phyloP scores from a whole-genome alignment of 2,113 vertebrate species.

The Progne subis region DNA sequence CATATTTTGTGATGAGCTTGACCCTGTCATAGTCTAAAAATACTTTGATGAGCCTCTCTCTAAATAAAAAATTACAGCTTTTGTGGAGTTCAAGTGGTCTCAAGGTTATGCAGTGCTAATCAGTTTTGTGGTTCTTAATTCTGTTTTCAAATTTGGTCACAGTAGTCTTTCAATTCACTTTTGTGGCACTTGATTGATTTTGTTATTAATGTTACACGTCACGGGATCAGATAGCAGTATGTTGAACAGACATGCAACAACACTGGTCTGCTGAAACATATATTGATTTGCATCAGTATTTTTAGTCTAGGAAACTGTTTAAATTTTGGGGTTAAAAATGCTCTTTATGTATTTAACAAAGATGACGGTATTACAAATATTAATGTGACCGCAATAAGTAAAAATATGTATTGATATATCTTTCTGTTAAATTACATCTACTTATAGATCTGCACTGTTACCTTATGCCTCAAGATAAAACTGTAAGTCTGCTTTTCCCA shows the following conservation, averaged over 20 bases:
- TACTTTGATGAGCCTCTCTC: not conserved
- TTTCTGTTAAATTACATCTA: not conserved
- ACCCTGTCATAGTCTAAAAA: not conserved
- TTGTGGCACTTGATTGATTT: slow-evolving; percentile 25
- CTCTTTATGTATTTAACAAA: not conserved
- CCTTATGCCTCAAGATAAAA: not conserved
- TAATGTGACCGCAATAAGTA: not conserved
- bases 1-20: not conserved
- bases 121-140: slow-evolving; percentile 24
- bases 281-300: not conserved
- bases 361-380: not conserved
- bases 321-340: not conserved
- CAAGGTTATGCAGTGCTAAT: slow-evolving; percentile 12
- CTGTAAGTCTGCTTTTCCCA: not conserved
- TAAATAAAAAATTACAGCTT: not conserved
- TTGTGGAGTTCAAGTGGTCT: not conserved
- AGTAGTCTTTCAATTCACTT: not conserved
- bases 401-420: not conserved
- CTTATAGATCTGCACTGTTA: not conserved
- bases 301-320: not conserved
- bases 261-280: not conserved
- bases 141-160: not conserved
- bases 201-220: slow-evolving; percentile 8
- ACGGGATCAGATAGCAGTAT: not conserved
- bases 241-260: not conserved